Conservation (phyloP, 2,888 invertebrate genomes). For the Pristionchus fissidentatus region DNA sequence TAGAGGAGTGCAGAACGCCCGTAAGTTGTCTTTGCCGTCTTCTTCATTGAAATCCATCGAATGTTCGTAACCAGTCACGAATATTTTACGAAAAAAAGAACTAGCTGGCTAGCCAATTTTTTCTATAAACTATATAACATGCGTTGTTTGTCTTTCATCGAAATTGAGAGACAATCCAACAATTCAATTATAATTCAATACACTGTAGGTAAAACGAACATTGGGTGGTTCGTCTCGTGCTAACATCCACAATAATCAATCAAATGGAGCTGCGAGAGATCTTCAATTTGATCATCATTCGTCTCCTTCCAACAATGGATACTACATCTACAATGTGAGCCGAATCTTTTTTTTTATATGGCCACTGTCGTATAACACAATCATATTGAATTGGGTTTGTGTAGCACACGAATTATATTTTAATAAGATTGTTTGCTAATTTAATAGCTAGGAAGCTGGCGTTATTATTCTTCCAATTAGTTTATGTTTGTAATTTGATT, state of each 20-base stretch:
- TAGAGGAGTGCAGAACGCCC: conserved; percentile 33
- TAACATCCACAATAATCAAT: conserved; percentile 16
- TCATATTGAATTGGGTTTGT: too few species aligned
- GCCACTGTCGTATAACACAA: too few species aligned
- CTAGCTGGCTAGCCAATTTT: background rate
- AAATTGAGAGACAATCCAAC: background rate
- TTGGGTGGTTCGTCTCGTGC: conserved; percentile 35
- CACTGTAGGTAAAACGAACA: conserved; percentile 3
- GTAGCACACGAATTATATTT: too few species aligned
- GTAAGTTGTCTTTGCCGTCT: background rate
- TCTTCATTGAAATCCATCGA: conserved; percentile 66
- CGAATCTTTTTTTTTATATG: background rate
- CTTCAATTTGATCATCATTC: background rate
- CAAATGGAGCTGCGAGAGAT: background rate
- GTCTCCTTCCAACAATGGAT: background rate
- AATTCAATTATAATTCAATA: background rate
- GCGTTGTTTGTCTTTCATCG: background rate
- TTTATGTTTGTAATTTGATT: too few species aligned
- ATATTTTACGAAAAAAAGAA: background rate
- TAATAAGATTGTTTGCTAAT: too few species aligned
- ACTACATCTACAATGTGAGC: conserved; percentile 36
- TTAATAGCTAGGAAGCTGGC: too few species aligned
- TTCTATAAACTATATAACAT: conserved; percentile 50
- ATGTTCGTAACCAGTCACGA: too few species aligned
- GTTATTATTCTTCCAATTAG: too few species aligned